Conservation (phyloP, 2,113 vertebrate genomes). For the Bufo bufo region DNA sequence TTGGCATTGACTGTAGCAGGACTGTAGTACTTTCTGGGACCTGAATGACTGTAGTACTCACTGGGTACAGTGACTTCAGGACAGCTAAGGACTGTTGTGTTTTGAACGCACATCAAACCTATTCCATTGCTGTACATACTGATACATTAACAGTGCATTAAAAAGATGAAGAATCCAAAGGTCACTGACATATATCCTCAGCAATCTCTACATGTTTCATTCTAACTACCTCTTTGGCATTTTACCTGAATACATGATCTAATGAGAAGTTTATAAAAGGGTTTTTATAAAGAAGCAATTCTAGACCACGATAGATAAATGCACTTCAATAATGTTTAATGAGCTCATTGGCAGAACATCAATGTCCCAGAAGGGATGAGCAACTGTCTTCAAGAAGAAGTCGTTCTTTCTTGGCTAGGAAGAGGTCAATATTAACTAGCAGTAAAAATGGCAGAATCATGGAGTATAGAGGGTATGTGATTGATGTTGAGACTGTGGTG, state of each 20-base stretch:
- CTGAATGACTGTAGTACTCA: not conserved
- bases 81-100: conserved; percentile 2
- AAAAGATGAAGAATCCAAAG: conserved; percentile 40
- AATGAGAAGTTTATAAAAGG: conserved; percentile 55
- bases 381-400: conserved; percentile 43
- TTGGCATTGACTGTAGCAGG: no score
- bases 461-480: conserved; percentile 55
- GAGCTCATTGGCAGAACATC: conserved; percentile 57
- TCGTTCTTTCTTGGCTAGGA: conserved; percentile 47
- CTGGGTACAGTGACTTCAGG: not conserved
- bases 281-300: conserved; percentile 42
- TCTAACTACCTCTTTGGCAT: conserved; percentile 44
- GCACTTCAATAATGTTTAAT: conserved; percentile 53
- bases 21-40: no score
- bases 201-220: conserved; percentile 31
- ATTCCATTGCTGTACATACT: not conserved
- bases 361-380: conserved; percentile 47
- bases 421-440: conserved; percentile 47
- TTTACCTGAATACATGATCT: conserved; percentile 51
- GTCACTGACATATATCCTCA: conserved; percentile 36
- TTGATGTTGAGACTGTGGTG: conserved; percentile 52
- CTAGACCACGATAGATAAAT: conserved; percentile 44
- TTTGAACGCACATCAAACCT: conserved; percentile 14
- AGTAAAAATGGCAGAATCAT: conserved; percentile 39
- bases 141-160: conserved; percentile 36